These are phyloP conservation scores for Epiblema foenella DNA, from an alignment of 2,888 invertebrate genomes.

Conservation along the genomic window DNA sequence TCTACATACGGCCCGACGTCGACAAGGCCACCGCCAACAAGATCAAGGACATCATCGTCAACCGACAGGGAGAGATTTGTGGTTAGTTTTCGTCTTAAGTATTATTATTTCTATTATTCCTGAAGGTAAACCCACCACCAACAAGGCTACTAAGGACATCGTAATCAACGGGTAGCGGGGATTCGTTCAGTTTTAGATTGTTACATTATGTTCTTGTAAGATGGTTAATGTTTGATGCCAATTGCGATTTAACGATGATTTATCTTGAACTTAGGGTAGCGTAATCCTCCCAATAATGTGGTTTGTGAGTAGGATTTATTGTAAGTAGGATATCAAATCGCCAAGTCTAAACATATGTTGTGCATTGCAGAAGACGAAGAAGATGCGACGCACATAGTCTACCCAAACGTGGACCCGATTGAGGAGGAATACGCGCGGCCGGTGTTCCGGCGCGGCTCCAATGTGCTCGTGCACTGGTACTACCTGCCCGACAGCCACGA, in stretches of 20 bases:
- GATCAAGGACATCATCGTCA: constrained; percentile 94
- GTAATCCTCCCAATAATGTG: too few relatives aligned
- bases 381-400: constrained; percentile 96
- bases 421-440: constrained; percentile 97
- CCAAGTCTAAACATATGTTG: neutral
- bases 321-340: too few relatives aligned
- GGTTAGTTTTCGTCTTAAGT: constrained; percentile 67
- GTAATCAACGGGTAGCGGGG: too few relatives aligned
- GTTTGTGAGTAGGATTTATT: too few relatives aligned
- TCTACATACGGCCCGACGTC: constrained; percentile 93
- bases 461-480: constrained; percentile 97
- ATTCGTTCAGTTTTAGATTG: too few relatives aligned
- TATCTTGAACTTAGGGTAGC: too few relatives aligned
- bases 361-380: constrained; percentile 89
- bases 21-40: constrained; percentile 92
- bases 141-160: too few relatives aligned
- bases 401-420: constrained; percentile 92
- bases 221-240: too few relatives aligned
- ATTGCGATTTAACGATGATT: too few relatives aligned
- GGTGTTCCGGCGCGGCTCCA: constrained; percentile 91
- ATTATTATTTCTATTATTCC: too few relatives aligned
- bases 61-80: constrained; percentile 92
- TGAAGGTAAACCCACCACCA: too few relatives aligned
- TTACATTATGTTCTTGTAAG: too few relatives aligned
- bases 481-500: constrained; percentile 97